Evolutionary conservation across 2,888 invertebrate genomes (phyloP).

Genomic region (Meta bourneti): DNA sequence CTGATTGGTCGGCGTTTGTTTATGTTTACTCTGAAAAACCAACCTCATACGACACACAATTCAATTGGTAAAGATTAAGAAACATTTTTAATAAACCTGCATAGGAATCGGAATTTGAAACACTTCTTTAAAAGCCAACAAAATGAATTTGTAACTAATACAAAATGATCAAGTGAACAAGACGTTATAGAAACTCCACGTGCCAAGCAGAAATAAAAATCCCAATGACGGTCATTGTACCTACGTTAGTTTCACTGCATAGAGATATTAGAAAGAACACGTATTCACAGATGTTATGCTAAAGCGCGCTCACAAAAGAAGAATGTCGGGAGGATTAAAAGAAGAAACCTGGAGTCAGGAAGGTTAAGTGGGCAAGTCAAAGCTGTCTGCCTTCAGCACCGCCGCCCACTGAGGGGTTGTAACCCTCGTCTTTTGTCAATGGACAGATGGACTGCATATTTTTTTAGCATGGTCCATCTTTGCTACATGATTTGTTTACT

Average conservation of each 20-base stretch:
- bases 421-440: conserved; percentile 32
- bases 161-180: too few relatives aligned
- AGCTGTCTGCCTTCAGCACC: conserved; percentile 24
- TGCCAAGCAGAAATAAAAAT: too few relatives aligned
- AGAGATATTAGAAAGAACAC: background rate
- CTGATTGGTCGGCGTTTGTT: too few relatives aligned
- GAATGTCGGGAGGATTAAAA: background rate
- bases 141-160: too few relatives aligned
- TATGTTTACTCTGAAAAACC: too few relatives aligned
- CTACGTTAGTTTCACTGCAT: background rate
- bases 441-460: conserved; percentile 29
- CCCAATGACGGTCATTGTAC: background rate
- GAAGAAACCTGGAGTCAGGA: background rate
- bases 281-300: background rate
- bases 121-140: too few relatives aligned
- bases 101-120: too few relatives aligned
- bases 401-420: conserved; percentile 45
- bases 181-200: too few relatives aligned
- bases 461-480: conserved; percentile 15
- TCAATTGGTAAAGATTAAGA: too few relatives aligned
- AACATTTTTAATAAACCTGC: too few relatives aligned
- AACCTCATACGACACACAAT: too few relatives aligned
- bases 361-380: conserved; percentile 62
- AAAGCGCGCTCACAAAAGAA: background rate
- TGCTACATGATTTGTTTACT: conserved; percentile 29